Evolutionary conservation across 1,140 invertebrate species (phyloP).

Genomic region (Hyles euphorbiae): DNA sequence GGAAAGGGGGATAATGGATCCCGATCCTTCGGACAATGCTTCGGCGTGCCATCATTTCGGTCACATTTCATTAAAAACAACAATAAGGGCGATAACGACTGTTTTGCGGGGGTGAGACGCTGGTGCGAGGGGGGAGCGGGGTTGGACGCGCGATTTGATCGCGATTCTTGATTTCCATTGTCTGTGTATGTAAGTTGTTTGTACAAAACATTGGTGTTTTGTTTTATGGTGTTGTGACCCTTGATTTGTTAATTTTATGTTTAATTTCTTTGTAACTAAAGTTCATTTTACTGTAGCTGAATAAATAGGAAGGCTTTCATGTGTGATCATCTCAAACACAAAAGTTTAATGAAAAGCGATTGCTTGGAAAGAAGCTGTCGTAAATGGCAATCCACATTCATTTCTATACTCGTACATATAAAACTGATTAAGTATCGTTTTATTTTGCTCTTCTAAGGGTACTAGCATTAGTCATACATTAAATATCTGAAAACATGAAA

Average conservation of each 20-base stretch:
- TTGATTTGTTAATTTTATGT: constrained; percentile 2
- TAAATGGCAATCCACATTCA: too few species aligned
- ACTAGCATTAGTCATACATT: too few species aligned
- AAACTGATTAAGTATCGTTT: too few species aligned
- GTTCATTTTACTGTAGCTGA: too few species aligned
- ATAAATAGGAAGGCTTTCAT: too few species aligned
- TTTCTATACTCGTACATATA: too few species aligned
- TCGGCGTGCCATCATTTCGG: constrained; percentile 37
- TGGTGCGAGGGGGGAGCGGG: constrained; percentile 3
- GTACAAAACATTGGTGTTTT: background rate
- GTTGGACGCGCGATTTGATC: constrained; percentile 12
- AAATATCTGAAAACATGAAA: too few species aligned
- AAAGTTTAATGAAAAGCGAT: too few species aligned
- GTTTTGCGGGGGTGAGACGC: constrained; percentile 12
- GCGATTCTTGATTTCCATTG: constrained; percentile 18
- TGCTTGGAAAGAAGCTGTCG: too few species aligned
- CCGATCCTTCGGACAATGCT: constrained; percentile 40
- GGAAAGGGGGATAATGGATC: constrained; percentile 36
- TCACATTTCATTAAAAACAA: constrained; percentile 56
- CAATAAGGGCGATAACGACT: constrained; percentile 44
- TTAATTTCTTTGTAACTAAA: background rate
- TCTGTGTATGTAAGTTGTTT: background rate
- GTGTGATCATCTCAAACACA: too few species aligned
- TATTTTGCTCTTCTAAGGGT: too few species aligned
- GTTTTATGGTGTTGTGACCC: background rate